A percentile compares a stretch with the other conserved stretches of the same genome.
These are phyloP conservation scores for Festucalex cinctus DNA, from an alignment of 2,113 vertebrate species.

Conservation along the genomic window DNA sequence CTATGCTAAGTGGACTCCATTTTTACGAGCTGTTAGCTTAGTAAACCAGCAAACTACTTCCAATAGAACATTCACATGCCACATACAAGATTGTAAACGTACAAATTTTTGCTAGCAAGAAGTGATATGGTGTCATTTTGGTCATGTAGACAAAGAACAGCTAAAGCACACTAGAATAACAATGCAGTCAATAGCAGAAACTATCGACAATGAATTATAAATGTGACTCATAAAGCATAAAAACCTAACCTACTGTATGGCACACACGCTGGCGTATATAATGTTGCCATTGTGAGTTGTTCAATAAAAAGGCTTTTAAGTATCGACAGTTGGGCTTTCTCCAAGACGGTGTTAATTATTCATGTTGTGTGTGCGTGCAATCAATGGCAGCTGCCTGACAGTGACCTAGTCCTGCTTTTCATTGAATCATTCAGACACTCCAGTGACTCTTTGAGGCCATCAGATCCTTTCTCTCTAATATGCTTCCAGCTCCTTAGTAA, in stretches of 20 bases:
- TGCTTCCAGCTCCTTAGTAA: constrained; percentile 30
- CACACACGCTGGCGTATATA: constrained; percentile 19
- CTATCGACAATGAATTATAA: constrained; percentile 35
- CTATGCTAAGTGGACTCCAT: no score
- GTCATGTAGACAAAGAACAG: neutral
- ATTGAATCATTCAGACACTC: constrained; percentile 40
- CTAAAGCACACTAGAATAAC: constrained; percentile 36
- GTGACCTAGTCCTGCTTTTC: constrained; percentile 45
- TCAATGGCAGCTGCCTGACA: constrained; percentile 61
- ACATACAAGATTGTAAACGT: constrained; percentile 27
- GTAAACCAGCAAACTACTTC: no score
- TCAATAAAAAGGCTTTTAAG: constrained; percentile 69
- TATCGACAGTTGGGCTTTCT: constrained; percentile 68
- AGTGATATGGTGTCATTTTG: neutral
- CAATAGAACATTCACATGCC: no score
- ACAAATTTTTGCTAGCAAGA: constrained; percentile 8
- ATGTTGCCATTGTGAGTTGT: constrained; percentile 46
- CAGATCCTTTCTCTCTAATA: constrained; percentile 26
- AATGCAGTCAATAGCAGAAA: constrained; percentile 46
- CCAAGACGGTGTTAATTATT: constrained; percentile 71
- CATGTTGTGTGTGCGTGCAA: constrained; percentile 58
- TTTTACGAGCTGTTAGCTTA: no score
- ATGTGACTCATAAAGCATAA: constrained; percentile 28
- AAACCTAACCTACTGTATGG: constrained; percentile 22
- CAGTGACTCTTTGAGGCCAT: constrained; percentile 26